phyloP scores from a whole-genome alignment of 2,113 vertebrate species.

The Benitochromis conjunctus region DNA sequence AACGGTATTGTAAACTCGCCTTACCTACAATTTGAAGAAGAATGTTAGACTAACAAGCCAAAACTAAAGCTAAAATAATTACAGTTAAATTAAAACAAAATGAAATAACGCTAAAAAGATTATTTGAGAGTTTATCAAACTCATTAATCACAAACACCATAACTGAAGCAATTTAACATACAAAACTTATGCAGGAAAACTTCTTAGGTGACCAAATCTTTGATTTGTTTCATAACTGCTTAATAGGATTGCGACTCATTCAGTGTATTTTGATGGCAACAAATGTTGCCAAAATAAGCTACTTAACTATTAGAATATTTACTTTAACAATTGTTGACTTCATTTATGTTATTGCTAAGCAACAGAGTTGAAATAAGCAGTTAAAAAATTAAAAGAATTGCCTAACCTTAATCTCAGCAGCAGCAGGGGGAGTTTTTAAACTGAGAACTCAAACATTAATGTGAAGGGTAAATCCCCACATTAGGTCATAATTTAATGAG shows the following conservation, averaged over 20 bases:
- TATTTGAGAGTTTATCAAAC: not conserved
- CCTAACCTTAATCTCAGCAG: not conserved
- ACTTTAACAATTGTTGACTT: not conserved
- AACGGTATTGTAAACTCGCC: not conserved
- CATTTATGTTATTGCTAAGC: not conserved
- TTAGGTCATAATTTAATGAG: not conserved
- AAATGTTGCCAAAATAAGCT: not conserved
- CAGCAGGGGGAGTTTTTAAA: not conserved
- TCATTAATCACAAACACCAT: not conserved
- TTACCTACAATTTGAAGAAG: not conserved
- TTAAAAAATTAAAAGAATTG: not conserved
- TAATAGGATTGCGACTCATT: not conserved
- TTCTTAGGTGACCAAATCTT: not conserved
- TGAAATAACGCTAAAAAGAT: accelerated
- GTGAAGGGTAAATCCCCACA: not conserved
- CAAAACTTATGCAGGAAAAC: not conserved
- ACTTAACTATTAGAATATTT: not conserved
- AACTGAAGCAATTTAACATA: not conserved
- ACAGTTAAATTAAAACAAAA: not conserved
- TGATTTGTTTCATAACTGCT: not conserved
- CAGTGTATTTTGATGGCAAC: accelerated
- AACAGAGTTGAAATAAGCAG: not conserved
- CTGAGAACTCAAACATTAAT: not conserved
- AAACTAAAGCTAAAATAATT: not conserved
- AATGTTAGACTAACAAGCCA: not conserved